Base-by-base conservation (phyloP, 2,888 invertebrate species). In the Pyrochroa serraticornis region DNA sequence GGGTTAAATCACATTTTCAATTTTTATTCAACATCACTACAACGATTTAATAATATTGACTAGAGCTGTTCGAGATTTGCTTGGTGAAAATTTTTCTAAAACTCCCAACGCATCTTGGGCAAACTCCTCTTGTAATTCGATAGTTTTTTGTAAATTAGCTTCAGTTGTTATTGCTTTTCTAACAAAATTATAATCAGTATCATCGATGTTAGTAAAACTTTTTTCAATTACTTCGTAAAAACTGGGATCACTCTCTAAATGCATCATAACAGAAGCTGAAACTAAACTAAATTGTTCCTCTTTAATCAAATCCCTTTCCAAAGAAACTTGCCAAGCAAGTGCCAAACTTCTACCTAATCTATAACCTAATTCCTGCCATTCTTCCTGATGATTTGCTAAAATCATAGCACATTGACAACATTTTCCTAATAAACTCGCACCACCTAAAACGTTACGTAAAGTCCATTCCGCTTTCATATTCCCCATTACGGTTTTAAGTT, bases 311-410 rank as follows among this genome's bases (percentile, higher is more conserved):
- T 90, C 88, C 10, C 89, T 79, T 74, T 93, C 93, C 35, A 82
- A 73, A 63, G 80, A 80, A 8, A 84, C 83, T 80, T 95, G 95
- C 90, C 93, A 93, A 0, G 93, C 93, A 30, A 94, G 81, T 0
- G 93, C 93, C 56, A 95, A 82, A 81, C 94, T 91, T 73, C 91
- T 90, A 6, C 95, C 96, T 82, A 95, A 93, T 14, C 89, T 83
- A 76, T 91, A 93, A 0, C 91, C 95, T 75, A 88, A 81, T 32
- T 87, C 84, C 77, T 95, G 93, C 63, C 91, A 78, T 14, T 86
- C 83, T 12, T 85, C 82, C 12, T 84, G 82, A 73, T 93, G 93
- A 0, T 90, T 90, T 0, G 93, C 94, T 55, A 97, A 82, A 76
- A 90, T 88, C 48, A 95, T 80, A 0, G 93, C 87, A 0, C 91